Percentiles rank a stretch among this genome's conserved stretches.
These are phyloP conservation scores for Eulemur albifrons DNA, from an alignment of 2,797 vertebrate genomes.

Conservation along the genomic window DNA sequence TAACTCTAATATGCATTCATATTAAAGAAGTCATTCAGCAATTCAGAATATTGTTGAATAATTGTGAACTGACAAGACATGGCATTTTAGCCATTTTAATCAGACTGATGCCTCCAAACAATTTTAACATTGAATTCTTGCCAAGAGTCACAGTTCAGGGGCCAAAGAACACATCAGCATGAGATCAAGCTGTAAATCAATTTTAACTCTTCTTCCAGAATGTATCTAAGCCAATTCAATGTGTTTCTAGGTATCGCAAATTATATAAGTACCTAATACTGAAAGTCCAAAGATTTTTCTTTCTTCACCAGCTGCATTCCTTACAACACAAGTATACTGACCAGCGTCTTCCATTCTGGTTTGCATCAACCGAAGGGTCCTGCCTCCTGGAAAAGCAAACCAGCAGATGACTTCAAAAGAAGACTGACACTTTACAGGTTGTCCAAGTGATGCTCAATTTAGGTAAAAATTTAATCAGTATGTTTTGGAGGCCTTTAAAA, in stretches of 20 bases:
- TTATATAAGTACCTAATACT: constrained; percentile 88
- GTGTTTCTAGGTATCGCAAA: not conserved
- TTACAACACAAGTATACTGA: constrained; percentile 92
- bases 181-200: constrained; percentile 34
- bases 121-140: not conserved
- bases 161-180: constrained; percentile 6
- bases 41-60: not conserved
- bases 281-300: constrained; percentile 92
- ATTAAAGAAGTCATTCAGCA: not conserved
- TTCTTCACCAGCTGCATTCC: constrained; percentile 92
- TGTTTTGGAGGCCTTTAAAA: not conserved
- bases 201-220: not conserved
- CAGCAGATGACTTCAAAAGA: not conserved
- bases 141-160: not conserved
- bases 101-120: not conserved
- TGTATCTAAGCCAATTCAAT: not conserved
- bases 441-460: not conserved
- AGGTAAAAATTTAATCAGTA: not conserved
- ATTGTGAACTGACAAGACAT: not conserved
- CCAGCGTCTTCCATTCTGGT: constrained; percentile 88
- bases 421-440: not conserved
- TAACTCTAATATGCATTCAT: not conserved
- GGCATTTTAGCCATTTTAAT: not conserved
- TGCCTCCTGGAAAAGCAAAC: constrained; percentile 88
- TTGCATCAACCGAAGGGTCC: constrained; percentile 90